Evolutionary conservation across 2,888 invertebrate species (phyloP), one percentile per base, ranked within the genome.

Genomic region (Tipula helvola): DNA sequence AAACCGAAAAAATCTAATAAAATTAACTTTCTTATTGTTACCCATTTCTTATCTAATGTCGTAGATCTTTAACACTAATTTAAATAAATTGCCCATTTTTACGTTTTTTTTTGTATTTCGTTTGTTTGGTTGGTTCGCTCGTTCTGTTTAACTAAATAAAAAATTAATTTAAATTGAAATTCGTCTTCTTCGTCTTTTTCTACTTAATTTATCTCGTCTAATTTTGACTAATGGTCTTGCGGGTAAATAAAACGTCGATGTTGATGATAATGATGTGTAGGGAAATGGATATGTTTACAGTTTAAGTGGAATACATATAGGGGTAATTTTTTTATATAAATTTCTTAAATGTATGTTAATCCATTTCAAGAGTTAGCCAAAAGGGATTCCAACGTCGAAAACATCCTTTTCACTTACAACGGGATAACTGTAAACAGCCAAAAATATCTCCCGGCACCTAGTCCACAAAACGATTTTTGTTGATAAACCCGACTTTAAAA

Each of bases 21-120:
- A 71, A 71, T 71, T 71, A 71, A 71, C 71, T 71, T 71, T 71
- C 71, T 71, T 71, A 71, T 71, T 71, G 71, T 71, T 71, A 71
- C 28, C 18, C 71, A 18, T 28, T 28, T 71, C 28, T 71, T 28
- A 71, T 71, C 71, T 71, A 71, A 71, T 71, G 71, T 71, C 71
- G 71, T 71, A 71, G 71, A 71, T 71, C 71, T 71, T 71, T 71
- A 71, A 71, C 71, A 71, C 71, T 71, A 71, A 71, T 71, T 71
- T 71, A 71, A 71, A 71, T 71, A 71, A 71, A 71, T 71, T 71
- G 71, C 71, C 71, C 71, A 71, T 71, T 71, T 52, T 71, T 71
- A 71, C 71, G 71, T 52, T 52, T 3, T 52, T n/a, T 52, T n/a
- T n/a, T 52, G n/a, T 28, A 1, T 28, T 44, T 44, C 10, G 10